Percentiles rank a stretch among this genome's conserved stretches.
Conservation (phyloP, 2,888 invertebrate species). For the Drosophila monieri region DNA sequence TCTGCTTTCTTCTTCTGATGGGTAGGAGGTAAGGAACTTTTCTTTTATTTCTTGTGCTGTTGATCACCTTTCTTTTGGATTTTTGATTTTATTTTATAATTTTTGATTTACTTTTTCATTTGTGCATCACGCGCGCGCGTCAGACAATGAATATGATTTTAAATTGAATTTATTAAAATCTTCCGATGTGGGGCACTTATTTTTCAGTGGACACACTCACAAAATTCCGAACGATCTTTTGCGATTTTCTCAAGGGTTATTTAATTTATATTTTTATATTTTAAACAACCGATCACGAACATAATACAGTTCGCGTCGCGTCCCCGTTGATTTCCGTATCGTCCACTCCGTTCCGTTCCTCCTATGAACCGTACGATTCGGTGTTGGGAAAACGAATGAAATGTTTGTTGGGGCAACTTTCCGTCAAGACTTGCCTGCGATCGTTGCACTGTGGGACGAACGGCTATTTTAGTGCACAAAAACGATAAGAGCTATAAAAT, state of each 20-base stretch:
- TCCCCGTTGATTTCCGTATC: conserved; percentile 47
- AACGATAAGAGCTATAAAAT: neutral
- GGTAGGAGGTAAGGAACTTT: conserved; percentile 63
- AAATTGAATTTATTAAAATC: conserved; percentile 46
- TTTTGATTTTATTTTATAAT: conserved; percentile 13
- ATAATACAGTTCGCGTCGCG: conserved; percentile 66
- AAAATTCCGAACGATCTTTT: conserved; percentile 25
- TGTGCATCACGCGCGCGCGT: conserved; percentile 73
- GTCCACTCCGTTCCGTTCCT: conserved; percentile 53
- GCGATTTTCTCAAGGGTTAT: conserved; percentile 29
- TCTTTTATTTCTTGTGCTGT: conserved; percentile 53
- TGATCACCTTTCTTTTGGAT: conserved; percentile 27
- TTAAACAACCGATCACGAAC: conserved; percentile 55
- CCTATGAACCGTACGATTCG: conserved; percentile 65
- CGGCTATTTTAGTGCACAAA: neutral
- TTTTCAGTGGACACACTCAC: conserved; percentile 26
- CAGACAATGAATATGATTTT: conserved; percentile 65
- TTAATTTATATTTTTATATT: conserved; percentile 45
- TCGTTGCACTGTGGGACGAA: conserved; percentile 2
- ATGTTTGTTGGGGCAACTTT: conserved; percentile 56
- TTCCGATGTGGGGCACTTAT: conserved; percentile 29
- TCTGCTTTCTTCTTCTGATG: conserved; percentile 22
- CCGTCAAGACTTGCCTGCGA: conserved; percentile 65
- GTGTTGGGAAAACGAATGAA: conserved; percentile 74
- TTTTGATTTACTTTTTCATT: conserved; percentile 54